Base-by-base conservation (phyloP, 2,113 vertebrate genomes). In the Odocoileus hemionus region DNA sequence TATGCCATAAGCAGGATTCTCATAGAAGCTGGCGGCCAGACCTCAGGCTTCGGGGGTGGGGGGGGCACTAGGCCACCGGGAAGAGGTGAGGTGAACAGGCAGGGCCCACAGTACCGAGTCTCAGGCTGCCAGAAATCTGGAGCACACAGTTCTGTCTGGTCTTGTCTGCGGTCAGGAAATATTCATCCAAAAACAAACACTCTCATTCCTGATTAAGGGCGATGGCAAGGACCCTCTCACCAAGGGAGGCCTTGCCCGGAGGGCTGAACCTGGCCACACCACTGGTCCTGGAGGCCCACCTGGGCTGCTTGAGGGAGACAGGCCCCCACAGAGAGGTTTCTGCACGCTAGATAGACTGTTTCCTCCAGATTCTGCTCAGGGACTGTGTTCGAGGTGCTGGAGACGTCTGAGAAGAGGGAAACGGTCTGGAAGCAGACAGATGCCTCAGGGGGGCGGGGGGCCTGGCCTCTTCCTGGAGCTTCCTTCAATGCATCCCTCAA, bases 131-230 rank as follows among this genome's bases (percentile, higher is more conserved):
- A 89, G 90, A 78, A 89, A 23, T 87, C 94, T 96, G 95, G 97
- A 97, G 97, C 96, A 89, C 74, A 55, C 57, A n/a, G 79, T 88
- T 86, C 57, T 45, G 28, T 88, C 94, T 86, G 3, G 83, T 97
- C 97, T 97, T 45, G 88, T 96, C 97, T 96, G 96, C 5, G 90
- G 97, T 90, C 82, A 52, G 96, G 39, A 91, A 97, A 92, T 86
- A 97, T 96, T 96, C 80, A 47, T 80, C 87, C 23, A 19, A 89
- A 96, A 97, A 95, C 91, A 98, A 97, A 89, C 93, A 89, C 50
- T 84, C 93, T 96, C 93, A 50, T 97, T 95, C 76, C 90, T 92
- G 80, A 61, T 86, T 45, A 60, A 70, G 87, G 92, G 55, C 1
- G 7, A 89, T 1, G 1, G 67, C 52, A 17, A 82, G 95, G 94